These are phyloP conservation scores for Synergus gifuensis DNA, from an alignment of 2,888 invertebrate genomes.

Conservation along the genomic window DNA sequence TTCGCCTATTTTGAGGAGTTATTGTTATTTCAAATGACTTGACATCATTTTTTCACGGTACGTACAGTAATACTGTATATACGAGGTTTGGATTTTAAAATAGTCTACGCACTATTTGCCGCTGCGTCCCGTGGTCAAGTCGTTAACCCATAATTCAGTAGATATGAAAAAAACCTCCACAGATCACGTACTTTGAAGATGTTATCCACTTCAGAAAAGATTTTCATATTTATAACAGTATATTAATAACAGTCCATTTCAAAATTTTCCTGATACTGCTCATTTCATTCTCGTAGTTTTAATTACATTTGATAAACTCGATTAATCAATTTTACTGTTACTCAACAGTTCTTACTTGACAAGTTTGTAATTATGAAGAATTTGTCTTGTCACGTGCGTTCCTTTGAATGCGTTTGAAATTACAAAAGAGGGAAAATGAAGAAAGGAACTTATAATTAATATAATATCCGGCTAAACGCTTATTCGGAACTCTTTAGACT, in stretches of 20 bases:
- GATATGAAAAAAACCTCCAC: not conserved
- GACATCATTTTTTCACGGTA: slow-evolving; percentile 27
- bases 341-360: no score
- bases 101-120: slow-evolving; percentile 7
- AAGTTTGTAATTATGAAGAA: no score
- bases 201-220: not conserved
- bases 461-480: no score
- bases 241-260: not conserved
- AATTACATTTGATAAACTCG: no score
- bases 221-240: not conserved
- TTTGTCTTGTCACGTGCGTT: no score
- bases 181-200: not conserved
- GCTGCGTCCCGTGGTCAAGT: not conserved
- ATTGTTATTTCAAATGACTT: not conserved
- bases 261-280: no score
- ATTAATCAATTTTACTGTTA: no score
- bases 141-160: not conserved
- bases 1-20: not conserved
- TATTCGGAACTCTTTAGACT: no score
- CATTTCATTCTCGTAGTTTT: no score
- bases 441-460: no score
- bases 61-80: not conserved
- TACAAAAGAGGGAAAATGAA: no score
- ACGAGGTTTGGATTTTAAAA: slow-evolving; percentile 35
- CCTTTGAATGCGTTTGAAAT: no score